These are phyloP conservation scores for Rhea americana DNA, from an alignment of 2,113 vertebrate species.

Conservation along the genomic window DNA sequence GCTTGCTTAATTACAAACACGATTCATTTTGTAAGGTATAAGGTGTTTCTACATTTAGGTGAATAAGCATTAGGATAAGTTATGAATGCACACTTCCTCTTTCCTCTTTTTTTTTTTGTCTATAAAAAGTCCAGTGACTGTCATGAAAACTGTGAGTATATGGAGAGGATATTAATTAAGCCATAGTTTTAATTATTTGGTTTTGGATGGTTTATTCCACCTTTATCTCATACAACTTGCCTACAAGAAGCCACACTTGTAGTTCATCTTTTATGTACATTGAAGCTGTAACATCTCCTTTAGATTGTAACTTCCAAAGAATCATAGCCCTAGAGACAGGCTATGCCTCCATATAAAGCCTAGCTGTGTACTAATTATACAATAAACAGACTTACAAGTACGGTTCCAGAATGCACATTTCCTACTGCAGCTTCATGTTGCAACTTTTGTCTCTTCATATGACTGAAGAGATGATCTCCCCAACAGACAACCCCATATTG, in stretches of 20 bases:
- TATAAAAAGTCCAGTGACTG: background rate
- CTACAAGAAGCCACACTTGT: background rate
- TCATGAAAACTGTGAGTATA: background rate
- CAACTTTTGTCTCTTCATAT: background rate
- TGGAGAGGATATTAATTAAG: background rate
- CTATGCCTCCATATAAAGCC: background rate
- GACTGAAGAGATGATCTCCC: slow-evolving; percentile 12
- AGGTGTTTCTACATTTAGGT: background rate
- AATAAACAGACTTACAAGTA: background rate
- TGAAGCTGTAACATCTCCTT: background rate
- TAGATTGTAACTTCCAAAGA: background rate
- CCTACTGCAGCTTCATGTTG: background rate
- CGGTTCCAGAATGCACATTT: slow-evolving; percentile 17
- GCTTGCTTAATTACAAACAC: background rate
- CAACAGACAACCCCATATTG: background rate
- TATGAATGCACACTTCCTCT: background rate
- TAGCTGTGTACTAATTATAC: background rate
- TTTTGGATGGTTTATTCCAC: background rate
- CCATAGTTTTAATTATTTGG: background rate
- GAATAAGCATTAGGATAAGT: background rate
- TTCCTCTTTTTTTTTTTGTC: background rate
- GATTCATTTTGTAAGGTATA: background rate
- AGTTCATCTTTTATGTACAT: background rate
- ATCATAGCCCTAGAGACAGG: background rate
- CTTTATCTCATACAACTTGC: background rate